Evolutionary conservation across 2,888 invertebrate species (phyloP), one percentile per base, ranked within the genome.

Genomic region (Protophormia terraenovae): DNA sequence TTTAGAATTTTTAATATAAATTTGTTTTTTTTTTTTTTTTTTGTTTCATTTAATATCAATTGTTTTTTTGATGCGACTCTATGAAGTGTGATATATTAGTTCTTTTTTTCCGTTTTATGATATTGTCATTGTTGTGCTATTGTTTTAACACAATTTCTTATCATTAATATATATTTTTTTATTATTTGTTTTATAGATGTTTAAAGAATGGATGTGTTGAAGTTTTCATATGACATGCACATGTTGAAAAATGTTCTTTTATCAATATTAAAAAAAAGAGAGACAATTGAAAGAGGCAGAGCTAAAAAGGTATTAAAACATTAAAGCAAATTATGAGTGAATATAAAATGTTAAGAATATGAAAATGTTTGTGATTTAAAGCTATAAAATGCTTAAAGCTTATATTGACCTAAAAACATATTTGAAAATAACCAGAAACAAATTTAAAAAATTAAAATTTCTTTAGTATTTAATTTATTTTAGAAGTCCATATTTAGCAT

Each of bases 171-270:
- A n/a, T n/a, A n/a, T n/a, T n/a, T n/a, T n/a, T 8, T 22, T n/a
- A n/a, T 29, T 41, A n/a, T n/a, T n/a, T n/a, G n/a, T n/a, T 8
- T 24, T 3, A 4, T 45, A 14, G 29, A n/a, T 60, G 22, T 41
- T 45, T 2, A 32, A 41, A 19, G 41, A 58, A 45, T 58, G 41
- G n/a, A 41, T n/a, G 72, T 69, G 69, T 53, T 72, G 58, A 64
- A 35, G 14, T 50, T 62, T 38, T 64, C 64, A 27, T 38, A 41
- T n/a, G 4, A 53, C n/a, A n/a, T n/a, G n/a, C n/a, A n/a, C n/a
- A n/a, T n/a, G n/a, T n/a, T n/a, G 41, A 12, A 50, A 75, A 76
- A 76, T 45, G 22, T 41, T 29, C 58, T 72, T 38, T 72, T 72
- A 72, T 72, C 58, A 69, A 35, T 32, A 45, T 32, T 12, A 16